These are phyloP conservation scores for Spodoptera exigua DNA, from an alignment of 2,888 invertebrate genomes.

Conservation along the genomic window DNA sequence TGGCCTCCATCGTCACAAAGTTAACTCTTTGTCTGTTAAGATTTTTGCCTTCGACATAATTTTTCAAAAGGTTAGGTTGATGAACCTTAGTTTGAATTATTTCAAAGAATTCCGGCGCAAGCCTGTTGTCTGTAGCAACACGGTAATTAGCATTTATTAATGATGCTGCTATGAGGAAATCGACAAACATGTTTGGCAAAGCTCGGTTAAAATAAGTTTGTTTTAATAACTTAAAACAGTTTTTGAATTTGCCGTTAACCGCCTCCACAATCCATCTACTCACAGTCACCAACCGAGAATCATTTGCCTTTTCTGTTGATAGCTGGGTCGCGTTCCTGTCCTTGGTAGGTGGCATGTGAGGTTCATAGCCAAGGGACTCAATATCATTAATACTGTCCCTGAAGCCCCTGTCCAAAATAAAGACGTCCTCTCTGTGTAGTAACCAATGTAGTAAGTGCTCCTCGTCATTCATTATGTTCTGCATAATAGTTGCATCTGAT, in stretches of 20 bases:
- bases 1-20: no score
- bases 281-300: slow-evolving; percentile 2
- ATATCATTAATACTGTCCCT: no score
- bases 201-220: slow-evolving; percentile 13
- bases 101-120: not conserved
- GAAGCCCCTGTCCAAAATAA: slow-evolving; percentile 12
- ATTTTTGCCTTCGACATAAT: no score
- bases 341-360: no score
- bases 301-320: no score
- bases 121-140: not conserved
- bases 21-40: no score
- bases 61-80: no score
- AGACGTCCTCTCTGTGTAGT: slow-evolving; percentile 7
- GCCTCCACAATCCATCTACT: slow-evolving; percentile 7
- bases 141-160: not conserved
- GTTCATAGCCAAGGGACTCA: no score
- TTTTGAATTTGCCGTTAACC: slow-evolving; percentile 14
- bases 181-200: slow-evolving; percentile 19
- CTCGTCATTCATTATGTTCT: slow-evolving; percentile 8
- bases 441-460: slow-evolving; percentile 9
- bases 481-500: slow-evolving; percentile 19
- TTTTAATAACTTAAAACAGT: slow-evolving; percentile 7
- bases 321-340: no score
- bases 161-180: slow-evolving; percentile 16
- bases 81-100: no score